These are phyloP conservation scores for Drosophila lini DNA, from an alignment of 1,140 invertebrate genomes.

Conservation along the genomic window DNA sequence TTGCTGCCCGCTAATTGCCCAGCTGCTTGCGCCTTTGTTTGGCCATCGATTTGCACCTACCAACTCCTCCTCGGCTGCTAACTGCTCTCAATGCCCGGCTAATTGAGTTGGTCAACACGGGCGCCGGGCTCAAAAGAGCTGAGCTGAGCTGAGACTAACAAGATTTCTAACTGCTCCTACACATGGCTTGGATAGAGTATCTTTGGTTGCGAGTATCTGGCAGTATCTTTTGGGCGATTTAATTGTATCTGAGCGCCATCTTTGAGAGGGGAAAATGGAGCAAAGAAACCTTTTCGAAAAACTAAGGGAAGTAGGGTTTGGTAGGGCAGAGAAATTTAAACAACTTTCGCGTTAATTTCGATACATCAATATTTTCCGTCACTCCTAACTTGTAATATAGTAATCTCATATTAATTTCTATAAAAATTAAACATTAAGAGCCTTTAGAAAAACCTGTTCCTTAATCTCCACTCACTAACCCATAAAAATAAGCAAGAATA, in stretches of 20 bases:
- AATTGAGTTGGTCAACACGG: conserved; percentile 68
- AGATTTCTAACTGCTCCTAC: conserved; percentile 4
- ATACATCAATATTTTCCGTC: no score
- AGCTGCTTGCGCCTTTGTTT: conserved; percentile 78
- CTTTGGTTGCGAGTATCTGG: background rate
- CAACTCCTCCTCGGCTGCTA: conserved; percentile 46
- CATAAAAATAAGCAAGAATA: background rate
- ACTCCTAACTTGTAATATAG: background rate
- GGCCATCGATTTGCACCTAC: conserved; percentile 59
- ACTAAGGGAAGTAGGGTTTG: no score
- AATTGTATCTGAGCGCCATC: background rate
- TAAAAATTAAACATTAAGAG: background rate
- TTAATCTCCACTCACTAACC: background rate
- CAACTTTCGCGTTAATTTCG: no score
- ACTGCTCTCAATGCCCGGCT: conserved; percentile 78
- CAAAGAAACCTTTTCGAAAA: background rate
- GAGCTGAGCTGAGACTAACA: background rate
- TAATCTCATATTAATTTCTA: background rate
- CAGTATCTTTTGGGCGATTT: background rate
- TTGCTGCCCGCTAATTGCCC: conserved; percentile 66
- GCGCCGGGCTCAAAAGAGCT: conserved; percentile 30
- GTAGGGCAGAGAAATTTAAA: no score
- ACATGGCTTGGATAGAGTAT: background rate
- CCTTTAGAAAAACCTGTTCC: background rate
- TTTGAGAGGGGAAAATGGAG: background rate